Evolutionary conservation across 2,113 vertebrate genomes (phyloP), one percentile per base, ranked within the genome.

Genomic region (Sialia sialis): DNA sequence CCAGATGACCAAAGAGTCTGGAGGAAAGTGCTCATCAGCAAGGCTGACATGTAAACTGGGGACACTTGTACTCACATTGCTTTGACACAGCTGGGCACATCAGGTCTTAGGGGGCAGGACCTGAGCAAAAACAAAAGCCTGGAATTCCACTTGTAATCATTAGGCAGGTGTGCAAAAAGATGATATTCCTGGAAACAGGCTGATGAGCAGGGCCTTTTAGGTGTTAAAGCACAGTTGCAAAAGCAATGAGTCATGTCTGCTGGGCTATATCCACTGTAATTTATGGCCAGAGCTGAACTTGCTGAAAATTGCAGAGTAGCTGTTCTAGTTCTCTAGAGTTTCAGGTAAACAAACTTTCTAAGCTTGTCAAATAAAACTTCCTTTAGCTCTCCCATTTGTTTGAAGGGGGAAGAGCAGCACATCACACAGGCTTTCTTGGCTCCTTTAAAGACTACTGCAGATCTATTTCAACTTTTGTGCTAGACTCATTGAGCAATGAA

Each of bases 31-130:
- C 51, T 62, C 6, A 1, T 77, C 46, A 48, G 4, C 59, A 70
- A 84, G 59, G 59, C 87, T 81, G 39, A 25, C 43, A 9, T 3
- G 3, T 49, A 49, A 38, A 30, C 13, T 12, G 7, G 14, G 39
- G 76, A 13, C 0, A 0, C 13, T 74, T 2, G 4, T 2, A 2
- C 27, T 64, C 36, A 8, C 12, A 4, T 38, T 22, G 36, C 5
- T 38, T 12, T 30, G 44, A 44, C 56, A 51, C 1, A 2, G 23
- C 43, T 84, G 77, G 60, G 20, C 4, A 10, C 52, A 70, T 23
- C 48, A 36, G 66, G 48, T 44, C 23, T 72, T 43, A 67, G 15
- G 27, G 64, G 78, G 23, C 39, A 51, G 60, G 29, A 56, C 34
- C 36, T 84, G 25, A n/a, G 43, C 1, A 2, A 15, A 69, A 89